Evolutionary conservation across 2,797 vertebrate genomes (phyloP), one percentile per base, ranked within the genome.

Genomic region (Eidolon dupreanum): DNA sequence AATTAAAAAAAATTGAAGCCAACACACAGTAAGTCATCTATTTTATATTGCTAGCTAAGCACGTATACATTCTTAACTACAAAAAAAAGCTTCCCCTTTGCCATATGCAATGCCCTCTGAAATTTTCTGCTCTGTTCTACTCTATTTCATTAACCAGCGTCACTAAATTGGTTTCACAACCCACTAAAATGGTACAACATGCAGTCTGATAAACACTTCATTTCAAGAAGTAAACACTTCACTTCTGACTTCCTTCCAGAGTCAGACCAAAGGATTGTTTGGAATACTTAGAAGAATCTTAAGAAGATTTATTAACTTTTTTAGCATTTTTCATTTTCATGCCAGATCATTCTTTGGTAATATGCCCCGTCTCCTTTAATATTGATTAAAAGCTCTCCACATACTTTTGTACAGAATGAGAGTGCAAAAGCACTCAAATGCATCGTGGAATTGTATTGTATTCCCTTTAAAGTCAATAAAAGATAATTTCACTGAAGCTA

Each of bases 241-340:
- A 26, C 24, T 92, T 66, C 71, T 90, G 91, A 73, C 24, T 90
- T n/a, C 22, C 51, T 81, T 71, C 75, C 26, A 41, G n/a, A 28
- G 16, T 49, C 6, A 88, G 61, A 88, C 82, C 41, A 57, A 86
- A 46, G 22, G 65, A 77, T 90, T 95, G 28, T 71, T 90, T 95
- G 93, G 91, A 94, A 96, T 55, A 83, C 28, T 20, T 82, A 43
- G 49, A 90, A 89, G 88, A 96, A 63, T 36, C 26, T 87, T 61
- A 38, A n/a, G 41, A 84, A 82, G 49, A 86, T 88, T 93, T 84
- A 68, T 81, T 61, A 88, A 70, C 33, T 75, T 88, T 12, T 86
- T 89, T 15, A 22, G 15, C 6, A 41, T 53, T 88, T 95, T 86
- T 31, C 19, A 38, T 77, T 96, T 41, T 73, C 51, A 46, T 49